Conservation (phyloP, 1,140 invertebrate species). For the Lineus longissimus region DNA sequence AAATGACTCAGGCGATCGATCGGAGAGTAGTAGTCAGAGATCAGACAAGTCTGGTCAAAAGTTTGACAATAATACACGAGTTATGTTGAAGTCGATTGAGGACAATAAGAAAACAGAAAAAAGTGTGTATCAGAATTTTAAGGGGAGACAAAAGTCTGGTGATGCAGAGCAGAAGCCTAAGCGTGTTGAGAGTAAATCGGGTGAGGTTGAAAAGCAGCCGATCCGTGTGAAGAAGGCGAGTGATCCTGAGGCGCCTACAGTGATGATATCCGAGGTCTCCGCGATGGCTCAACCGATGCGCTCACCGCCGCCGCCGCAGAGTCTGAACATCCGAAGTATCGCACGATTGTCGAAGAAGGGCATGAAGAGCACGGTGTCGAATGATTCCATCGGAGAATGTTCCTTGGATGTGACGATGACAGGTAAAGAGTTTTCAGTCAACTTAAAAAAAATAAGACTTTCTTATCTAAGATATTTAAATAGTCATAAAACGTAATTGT, state of each 20-base stretch:
- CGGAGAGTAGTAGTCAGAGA: not conserved
- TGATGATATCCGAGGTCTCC: not conserved
- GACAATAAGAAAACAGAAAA: not conserved
- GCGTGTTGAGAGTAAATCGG: not conserved
- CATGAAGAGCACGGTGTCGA: slow-evolving; percentile 35
- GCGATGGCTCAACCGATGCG: not conserved
- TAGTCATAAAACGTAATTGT: no score
- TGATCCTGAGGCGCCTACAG: not conserved
- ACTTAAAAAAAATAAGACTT: not conserved
- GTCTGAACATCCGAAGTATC: not conserved
- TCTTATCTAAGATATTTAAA: not conserved
- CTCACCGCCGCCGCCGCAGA: slow-evolving; percentile 2
- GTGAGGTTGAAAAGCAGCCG: not conserved
- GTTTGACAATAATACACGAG: not conserved
- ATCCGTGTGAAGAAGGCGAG: not conserved
- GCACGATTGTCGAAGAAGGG: not conserved
- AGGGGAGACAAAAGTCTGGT: not conserved
- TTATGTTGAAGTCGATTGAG: slow-evolving; percentile 13
- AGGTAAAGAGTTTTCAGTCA: slow-evolving; percentile 58
- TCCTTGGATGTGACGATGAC: slow-evolving; percentile 69
- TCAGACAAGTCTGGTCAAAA: not conserved
- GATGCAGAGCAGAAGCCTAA: not conserved
- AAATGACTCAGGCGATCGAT: not conserved
- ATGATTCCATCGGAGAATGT: slow-evolving; percentile 71
- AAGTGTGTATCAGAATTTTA: not conserved